These are phyloP conservation scores for Gulo gulo DNA, from an alignment of 2,113 vertebrate species.

Conservation along the genomic window DNA sequence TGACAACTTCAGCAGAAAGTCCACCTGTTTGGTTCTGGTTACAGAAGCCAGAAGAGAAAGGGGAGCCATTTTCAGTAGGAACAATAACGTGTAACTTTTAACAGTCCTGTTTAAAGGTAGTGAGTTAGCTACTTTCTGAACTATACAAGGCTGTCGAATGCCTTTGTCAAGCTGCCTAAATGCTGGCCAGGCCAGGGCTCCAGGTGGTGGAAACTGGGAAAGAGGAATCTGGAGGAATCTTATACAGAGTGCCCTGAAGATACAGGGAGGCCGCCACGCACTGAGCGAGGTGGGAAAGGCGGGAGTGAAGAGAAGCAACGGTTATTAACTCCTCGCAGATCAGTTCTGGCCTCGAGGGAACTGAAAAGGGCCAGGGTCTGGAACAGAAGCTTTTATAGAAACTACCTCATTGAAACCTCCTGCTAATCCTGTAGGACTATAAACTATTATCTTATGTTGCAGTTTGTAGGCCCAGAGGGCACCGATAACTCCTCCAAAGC, in stretches of 20 bases:
- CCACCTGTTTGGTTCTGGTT: not conserved
- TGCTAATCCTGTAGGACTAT: not conserved
- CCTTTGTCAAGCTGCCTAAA: not conserved
- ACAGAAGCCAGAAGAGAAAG: not conserved
- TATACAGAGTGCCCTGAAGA: not conserved
- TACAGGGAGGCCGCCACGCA: accelerated
- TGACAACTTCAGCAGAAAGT: not conserved
- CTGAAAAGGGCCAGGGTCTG: not conserved
- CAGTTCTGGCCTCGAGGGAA: not conserved
- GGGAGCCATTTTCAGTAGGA: not conserved
- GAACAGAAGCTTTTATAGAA: not conserved
- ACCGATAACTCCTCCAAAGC: not conserved
- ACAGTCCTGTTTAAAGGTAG: not conserved
- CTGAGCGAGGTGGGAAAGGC: accelerated
- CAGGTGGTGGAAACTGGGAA: not conserved
- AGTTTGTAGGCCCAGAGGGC: not conserved
- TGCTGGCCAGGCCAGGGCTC: too few relatives aligned
- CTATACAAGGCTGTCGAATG: too few relatives aligned
- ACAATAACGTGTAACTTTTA: accelerated
- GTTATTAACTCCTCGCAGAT: not conserved
- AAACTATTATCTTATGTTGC: accelerated
- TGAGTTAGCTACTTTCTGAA: too few relatives aligned
- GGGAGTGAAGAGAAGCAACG: not conserved
- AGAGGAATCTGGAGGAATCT: not conserved
- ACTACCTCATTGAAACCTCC: not conserved